Conservation (phyloP, 2,797 vertebrate species). For the Arnoldichthys spilopterus region DNA sequence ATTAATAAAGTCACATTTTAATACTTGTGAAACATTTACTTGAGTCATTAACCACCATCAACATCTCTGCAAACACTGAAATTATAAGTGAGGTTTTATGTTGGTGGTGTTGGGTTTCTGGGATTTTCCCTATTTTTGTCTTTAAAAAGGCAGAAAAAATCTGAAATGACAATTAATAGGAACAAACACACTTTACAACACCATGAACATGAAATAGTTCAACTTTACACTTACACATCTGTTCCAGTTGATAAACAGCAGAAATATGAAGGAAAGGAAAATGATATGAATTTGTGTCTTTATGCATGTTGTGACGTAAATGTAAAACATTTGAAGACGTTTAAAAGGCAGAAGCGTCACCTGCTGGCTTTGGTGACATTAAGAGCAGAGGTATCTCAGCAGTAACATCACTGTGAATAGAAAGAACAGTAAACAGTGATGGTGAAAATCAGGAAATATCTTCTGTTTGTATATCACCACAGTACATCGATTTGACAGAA, state of each 20-base stretch:
- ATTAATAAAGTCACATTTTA: too few species aligned
- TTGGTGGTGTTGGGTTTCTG: too few species aligned
- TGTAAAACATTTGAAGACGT: neutral
- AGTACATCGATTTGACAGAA: neutral
- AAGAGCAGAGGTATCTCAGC: conserved; percentile 85
- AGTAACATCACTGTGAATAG: conserved; percentile 78
- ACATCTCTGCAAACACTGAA: neutral
- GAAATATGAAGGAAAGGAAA: conserved; percentile 37
- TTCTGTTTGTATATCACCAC: neutral
- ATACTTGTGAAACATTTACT: too few species aligned
- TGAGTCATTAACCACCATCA: neutral
- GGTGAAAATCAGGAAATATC: neutral
- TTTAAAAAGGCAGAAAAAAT: too few species aligned
- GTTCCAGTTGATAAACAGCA: conserved; percentile 52
- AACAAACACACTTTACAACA: neutral
- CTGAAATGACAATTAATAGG: neutral
- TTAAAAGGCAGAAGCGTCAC: conserved; percentile 65
- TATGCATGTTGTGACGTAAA: neutral
- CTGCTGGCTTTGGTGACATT: conserved; percentile 88
- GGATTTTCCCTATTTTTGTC: too few species aligned
- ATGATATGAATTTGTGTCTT: neutral
- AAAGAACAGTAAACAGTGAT: neutral
- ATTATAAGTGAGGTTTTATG: too few species aligned
- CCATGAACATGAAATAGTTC: neutral
- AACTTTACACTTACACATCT: conserved; percentile 76